These are phyloP conservation scores for Microcebus tavaratra DNA, from an alignment of 2,113 vertebrate species.

Conservation along the genomic window DNA sequence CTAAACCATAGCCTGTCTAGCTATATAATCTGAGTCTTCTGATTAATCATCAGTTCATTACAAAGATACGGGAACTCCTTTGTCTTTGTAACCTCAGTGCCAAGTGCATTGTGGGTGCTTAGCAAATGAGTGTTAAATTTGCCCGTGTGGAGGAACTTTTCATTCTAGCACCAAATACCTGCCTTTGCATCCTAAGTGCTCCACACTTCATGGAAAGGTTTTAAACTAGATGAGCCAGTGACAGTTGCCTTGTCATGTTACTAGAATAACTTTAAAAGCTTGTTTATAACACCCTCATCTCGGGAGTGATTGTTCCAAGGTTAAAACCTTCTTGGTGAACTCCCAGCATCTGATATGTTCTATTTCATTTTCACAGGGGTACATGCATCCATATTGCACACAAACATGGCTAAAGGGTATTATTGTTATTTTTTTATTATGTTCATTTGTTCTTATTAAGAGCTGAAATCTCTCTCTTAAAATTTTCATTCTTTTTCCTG, in stretches of 20 bases:
- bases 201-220: background rate
- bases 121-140: background rate
- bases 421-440: background rate
- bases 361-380: background rate
- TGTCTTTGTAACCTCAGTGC: background rate
- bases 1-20: background rate
- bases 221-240: background rate
- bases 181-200: fast-evolving
- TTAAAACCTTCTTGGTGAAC: background rate
- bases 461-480: background rate
- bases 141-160: background rate
- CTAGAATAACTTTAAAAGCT: background rate
- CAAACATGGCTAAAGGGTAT: background rate
- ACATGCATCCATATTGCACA: fast-evolving
- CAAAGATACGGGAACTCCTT: fast-evolving
- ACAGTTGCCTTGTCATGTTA: background rate
- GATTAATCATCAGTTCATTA: background rate
- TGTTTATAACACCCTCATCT: background rate
- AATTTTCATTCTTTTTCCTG: background rate
- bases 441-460: background rate
- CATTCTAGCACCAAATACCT: background rate
- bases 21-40: background rate
- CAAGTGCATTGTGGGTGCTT: background rate
- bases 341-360: background rate
- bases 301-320: background rate